Base-by-base conservation (phyloP, 2,888 invertebrate species). In the Mimumesa dahlbomi region DNA sequence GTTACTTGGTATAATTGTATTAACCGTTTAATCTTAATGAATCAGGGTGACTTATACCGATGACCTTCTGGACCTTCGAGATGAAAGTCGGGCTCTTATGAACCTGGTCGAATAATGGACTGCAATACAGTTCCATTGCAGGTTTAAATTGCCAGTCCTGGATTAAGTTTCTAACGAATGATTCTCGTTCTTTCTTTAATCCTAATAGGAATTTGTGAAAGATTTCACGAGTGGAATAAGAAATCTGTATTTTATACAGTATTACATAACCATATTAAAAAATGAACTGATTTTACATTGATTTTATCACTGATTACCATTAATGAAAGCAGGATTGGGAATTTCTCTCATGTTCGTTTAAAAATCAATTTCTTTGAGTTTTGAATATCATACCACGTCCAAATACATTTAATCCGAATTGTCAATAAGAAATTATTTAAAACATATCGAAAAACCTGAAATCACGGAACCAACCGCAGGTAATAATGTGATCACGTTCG, bases 61-160 rank as follows among this genome's bases (percentile, higher is more conserved):
- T 54, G 73, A 64, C 59, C 56, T 58, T 48, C 46, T 49, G 49
- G 63, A 66, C 29, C 31, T 38, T 58, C 45, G 52, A 34, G 58
- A 63, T 79, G 68, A 76, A 76, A 73, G 54, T 22, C 46, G 49
- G 18, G 57, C 73, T 69, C 64, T 73, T 78, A 78, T 79, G 73
- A 78, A 73, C 69, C 73, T 43, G 16, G 65, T 34, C 65, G 67
- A 73, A 71, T 76, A 78, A 78, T 76, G 79, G 79, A 63, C 57
- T 45, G 65, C 63, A 45, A 79, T 79, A 73, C 63, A 68, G 68
- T 65, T 54, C 65, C 61, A 65, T 68, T 53, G 67, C 62, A 67
- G 67, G 70, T 73, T 76, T 76, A 78, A 78, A 78, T 79, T 73
- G 79, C 69, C 46, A 65, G 66, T 63, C 62, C 56, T 62, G 61